Base-by-base conservation (phyloP, 1,140 invertebrate species). In the Cydia strobilella region DNA sequence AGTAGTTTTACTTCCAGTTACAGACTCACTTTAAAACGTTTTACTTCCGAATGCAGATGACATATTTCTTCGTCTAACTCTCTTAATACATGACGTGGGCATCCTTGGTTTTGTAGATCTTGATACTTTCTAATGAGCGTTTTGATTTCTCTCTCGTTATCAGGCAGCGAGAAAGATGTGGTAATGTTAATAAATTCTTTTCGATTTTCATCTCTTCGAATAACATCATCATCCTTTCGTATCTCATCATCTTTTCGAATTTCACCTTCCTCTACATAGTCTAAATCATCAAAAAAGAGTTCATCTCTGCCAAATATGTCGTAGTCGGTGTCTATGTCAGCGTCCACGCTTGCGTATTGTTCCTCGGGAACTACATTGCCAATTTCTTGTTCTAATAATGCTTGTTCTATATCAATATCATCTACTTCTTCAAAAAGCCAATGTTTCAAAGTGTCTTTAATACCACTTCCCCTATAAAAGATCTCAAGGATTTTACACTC, bases 381-480 rank as follows among this genome's bases (percentile, higher is more conserved):
- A 65, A 45, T 69, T 10, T 78, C 72, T 42, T 42, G 10, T 48
- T 74, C 63, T 3, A 39, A 23, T 12, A 84, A 39, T 73, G 72
- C 25, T 72, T 78, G 72, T 7, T 83, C 73, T 62, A 82, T 78
- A 54, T 79, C 71, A 65, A 42, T 74, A 45, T 75, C 72, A 7
- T 75, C 27, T 18, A 80, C 74, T 27, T 84, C 48, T 76, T 86
- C 85, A 77, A 89, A 89, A 13, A 90, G 78, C 89, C 89, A 90
- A 54, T 74, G 6, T 15, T 20, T 42, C 42, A 88, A 77, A n/a
- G 83, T 81, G 77, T 88, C 86, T 65, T 73, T 20, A 6, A 66
- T 18, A 1, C n/a, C 0, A n/a, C 0, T 63, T 7, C 20, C 65
- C 54, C 51, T 3, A 73, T 85, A 84, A 74, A 74, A 81, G 25